Conservation (phyloP, 2,797 vertebrate species). For the Melanotaenia parkinsoni region DNA sequence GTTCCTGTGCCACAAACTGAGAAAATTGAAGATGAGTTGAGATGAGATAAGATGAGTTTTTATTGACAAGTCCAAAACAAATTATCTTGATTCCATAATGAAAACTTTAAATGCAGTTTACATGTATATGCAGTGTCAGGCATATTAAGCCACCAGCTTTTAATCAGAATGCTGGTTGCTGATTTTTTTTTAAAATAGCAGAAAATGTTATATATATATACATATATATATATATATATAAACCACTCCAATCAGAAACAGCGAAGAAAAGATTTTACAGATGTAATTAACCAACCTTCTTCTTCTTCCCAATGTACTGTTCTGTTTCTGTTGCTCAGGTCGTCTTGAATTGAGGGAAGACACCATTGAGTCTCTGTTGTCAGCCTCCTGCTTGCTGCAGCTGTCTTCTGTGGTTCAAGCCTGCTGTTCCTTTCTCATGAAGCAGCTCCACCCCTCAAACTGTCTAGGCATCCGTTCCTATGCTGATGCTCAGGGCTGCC, state of each 20-base stretch:
- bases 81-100: too few relatives aligned
- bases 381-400: slow-evolving; percentile 96
- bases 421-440: slow-evolving; percentile 96
- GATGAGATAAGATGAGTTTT: too few relatives aligned
- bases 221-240: too few relatives aligned
- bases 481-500: slow-evolving; percentile 95
- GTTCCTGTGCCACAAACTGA: too few relatives aligned
- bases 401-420: slow-evolving; percentile 95
- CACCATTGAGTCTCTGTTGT: slow-evolving; percentile 95
- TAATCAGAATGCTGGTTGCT: too few relatives aligned
- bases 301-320: not conserved
- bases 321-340: slow-evolving; percentile 74
- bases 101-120: too few relatives aligned
- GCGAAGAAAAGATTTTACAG: not conserved
- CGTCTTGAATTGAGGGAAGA: slow-evolving; percentile 96
- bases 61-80: too few relatives aligned
- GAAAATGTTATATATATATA: too few relatives aligned
- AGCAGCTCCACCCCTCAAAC: slow-evolving; percentile 98
- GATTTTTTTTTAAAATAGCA: too few relatives aligned
- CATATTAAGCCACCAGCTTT: too few relatives aligned
- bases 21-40: too few relatives aligned
- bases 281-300: not conserved
- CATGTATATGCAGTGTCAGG: too few relatives aligned
- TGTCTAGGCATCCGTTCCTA: slow-evolving; percentile 97
- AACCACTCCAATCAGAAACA: not conserved